Evolutionary conservation across 2,888 invertebrate species (phyloP), one percentile per base, ranked within the genome.

Genomic region (Quadriops clusia): DNA sequence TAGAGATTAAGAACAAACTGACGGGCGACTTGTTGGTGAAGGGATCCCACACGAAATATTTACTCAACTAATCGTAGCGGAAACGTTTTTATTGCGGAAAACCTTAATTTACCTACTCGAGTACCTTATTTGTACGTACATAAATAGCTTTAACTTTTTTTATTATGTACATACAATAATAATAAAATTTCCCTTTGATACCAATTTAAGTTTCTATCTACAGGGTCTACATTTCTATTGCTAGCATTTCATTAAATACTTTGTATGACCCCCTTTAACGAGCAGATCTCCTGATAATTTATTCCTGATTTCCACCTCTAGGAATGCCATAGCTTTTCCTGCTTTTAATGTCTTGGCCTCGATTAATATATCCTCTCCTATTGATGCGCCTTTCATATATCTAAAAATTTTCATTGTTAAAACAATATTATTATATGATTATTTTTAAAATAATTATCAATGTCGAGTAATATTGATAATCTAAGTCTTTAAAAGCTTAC

Each of bases 181-280:
- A n/a, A n/a, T n/a, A n/a, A n/a, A n/a, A n/a, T n/a, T n/a, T n/a
- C n/a, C n/a, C n/a, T n/a, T n/a, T n/a, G n/a, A n/a, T n/a, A n/a
- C n/a, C n/a, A n/a, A n/a, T n/a, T n/a, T n/a, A n/a, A n/a, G n/a
- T n/a, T n/a, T n/a, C n/a, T n/a, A n/a, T n/a, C n/a, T n/a, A n/a
- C n/a, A n/a, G n/a, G n/a, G n/a, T n/a, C n/a, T n/a, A n/a, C n/a
- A n/a, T n/a, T n/a, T n/a, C n/a, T n/a, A n/a, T n/a, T n/a, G n/a
- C n/a, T n/a, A n/a, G n/a, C n/a, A n/a, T n/a, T n/a, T n/a, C n/a
- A n/a, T n/a, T n/a, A n/a, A n/a, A 44, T 18, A 86, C 56, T 91
- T 91, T 0, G 85, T 87, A 53, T 94, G 93, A 33, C 73, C 70
- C 20, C 89, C 93, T 38, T 72, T 77, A 3, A 86, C 91, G 28